phyloP scores from a whole-genome alignment of 2,888 invertebrate genomes.

The Dermolepida albohirtum region DNA sequence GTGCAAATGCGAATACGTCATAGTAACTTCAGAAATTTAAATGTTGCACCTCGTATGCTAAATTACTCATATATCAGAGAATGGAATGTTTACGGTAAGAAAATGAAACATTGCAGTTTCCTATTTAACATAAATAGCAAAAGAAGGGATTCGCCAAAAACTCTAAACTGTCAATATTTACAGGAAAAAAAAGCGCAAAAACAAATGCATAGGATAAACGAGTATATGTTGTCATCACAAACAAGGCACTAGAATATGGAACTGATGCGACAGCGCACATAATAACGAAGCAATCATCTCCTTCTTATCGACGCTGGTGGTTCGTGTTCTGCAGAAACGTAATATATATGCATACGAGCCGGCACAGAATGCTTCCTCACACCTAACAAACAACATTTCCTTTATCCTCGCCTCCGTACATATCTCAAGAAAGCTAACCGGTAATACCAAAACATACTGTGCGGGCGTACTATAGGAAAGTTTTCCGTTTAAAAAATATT shows the following conservation, averaged over 20 bases:
- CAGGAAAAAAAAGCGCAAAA: too few relatives aligned
- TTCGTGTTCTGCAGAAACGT: constrained; percentile 40
- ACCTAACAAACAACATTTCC: constrained; percentile 54
- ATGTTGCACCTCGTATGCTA: too few relatives aligned
- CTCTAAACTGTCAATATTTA: too few relatives aligned
- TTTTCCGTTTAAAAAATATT: constrained; percentile 53
- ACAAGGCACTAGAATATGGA: neutral
- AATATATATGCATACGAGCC: constrained; percentile 56
- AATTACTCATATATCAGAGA: too few relatives aligned
- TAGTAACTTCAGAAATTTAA: too few relatives aligned
- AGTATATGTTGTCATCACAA: too few relatives aligned
- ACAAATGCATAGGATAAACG: too few relatives aligned
- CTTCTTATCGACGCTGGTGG: constrained; percentile 8
- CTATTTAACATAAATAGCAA: too few relatives aligned
- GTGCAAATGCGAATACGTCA: too few relatives aligned
- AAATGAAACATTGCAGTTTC: too few relatives aligned
- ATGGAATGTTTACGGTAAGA: too few relatives aligned
- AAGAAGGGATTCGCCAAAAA: too few relatives aligned
- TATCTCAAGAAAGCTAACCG: constrained; percentile 28
- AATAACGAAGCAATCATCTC: constrained; percentile 36
- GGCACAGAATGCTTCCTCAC: constrained; percentile 49
- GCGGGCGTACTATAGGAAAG: constrained; percentile 48
- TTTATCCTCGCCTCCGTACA: constrained; percentile 52
- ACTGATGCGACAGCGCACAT: constrained; percentile 30
- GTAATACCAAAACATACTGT: constrained; percentile 41